phyloP scores from a whole-genome alignment of 2,113 vertebrate species.

The Rhea pennata region DNA sequence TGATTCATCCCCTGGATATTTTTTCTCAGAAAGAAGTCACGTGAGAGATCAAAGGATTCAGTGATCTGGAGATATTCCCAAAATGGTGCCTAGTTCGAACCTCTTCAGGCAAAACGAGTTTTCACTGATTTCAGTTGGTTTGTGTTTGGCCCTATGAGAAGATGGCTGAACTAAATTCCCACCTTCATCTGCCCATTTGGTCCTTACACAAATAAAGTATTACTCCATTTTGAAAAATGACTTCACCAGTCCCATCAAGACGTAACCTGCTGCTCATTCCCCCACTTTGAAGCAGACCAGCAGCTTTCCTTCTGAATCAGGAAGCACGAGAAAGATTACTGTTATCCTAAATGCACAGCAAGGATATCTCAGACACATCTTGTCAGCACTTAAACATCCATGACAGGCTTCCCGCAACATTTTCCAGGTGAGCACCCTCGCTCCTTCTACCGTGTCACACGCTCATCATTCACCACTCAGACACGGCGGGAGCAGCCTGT shows the following conservation, averaged over 20 bases:
- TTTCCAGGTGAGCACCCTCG: conserved; percentile 77
- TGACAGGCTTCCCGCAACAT: conserved; percentile 63
- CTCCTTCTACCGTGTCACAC: conserved; percentile 14
- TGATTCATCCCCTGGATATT: background rate
- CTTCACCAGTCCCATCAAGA: background rate
- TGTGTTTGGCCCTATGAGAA: background rate
- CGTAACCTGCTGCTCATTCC: background rate
- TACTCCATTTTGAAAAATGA: background rate
- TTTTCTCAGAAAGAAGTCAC: background rate
- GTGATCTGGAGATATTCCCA: background rate
- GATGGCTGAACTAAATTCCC: background rate
- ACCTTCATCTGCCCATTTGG: background rate
- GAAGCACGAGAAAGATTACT: background rate
- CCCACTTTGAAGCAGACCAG: background rate
- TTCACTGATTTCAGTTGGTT: background rate
- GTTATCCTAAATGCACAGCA: conserved; percentile 47
- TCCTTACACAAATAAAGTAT: background rate
- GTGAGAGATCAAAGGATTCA: background rate
- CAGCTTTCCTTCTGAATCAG: background rate
- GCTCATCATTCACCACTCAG: conserved; percentile 56
- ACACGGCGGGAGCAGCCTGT: conserved; percentile 49
- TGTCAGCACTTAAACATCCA: conserved; percentile 67
- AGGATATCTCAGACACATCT: conserved; percentile 65
- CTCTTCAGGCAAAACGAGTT: background rate
- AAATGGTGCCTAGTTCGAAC: background rate